Evolutionary conservation across 2,797 vertebrate genomes (phyloP).

Genomic region (Cyclura pinguis): DNA sequence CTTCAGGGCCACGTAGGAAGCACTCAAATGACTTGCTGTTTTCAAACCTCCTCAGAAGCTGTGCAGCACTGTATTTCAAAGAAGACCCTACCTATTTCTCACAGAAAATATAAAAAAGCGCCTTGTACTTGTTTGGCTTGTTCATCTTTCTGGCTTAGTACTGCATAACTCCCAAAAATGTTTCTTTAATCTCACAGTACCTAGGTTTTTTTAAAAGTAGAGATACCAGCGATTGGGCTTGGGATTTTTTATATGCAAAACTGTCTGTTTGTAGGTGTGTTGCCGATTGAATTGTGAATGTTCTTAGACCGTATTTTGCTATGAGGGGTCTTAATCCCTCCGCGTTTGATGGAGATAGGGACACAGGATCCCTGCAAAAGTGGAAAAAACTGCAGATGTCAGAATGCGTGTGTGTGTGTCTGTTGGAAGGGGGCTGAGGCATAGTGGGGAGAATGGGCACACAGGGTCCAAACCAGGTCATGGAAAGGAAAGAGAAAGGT

Average conservation of each 20-base stretch:
- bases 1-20: too few species aligned
- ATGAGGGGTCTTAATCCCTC: not conserved
- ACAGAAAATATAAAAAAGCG: not conserved
- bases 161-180: not conserved
- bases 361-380: too few species aligned
- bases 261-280: not conserved
- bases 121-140: not conserved
- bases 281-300: conserved; percentile 9
- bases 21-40: not conserved
- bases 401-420: too few species aligned
- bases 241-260: not conserved
- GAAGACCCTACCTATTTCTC: not conserved
- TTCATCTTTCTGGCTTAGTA: not conserved
- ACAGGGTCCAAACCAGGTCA: too few species aligned
- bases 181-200: not conserved
- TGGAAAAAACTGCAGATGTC: too few species aligned
- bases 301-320: not conserved
- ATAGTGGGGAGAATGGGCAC: too few species aligned
- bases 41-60: not conserved
- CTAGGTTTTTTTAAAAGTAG: not conserved
- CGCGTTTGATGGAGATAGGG: too few species aligned
- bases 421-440: too few species aligned
- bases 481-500: too few species aligned
- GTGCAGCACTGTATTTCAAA: not conserved
- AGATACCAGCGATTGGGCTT: not conserved